Conservation (phyloP, 1,140 invertebrate genomes). For the Achroia grisella region DNA sequence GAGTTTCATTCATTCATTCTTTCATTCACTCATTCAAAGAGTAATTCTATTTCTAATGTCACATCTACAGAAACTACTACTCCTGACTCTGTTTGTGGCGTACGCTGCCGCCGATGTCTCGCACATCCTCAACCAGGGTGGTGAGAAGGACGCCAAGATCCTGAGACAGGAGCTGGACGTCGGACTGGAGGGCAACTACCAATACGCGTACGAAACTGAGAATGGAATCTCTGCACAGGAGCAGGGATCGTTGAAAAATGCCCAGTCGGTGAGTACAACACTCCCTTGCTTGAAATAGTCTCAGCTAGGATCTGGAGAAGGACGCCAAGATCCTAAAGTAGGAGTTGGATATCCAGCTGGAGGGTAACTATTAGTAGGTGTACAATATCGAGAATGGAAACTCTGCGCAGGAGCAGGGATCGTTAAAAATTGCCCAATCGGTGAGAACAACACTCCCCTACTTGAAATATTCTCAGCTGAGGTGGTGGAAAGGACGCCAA, state of each 20-base stretch:
- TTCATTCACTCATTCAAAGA: not conserved
- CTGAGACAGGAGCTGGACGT: constrained; percentile 53
- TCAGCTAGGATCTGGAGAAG: not conserved
- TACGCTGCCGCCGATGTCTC: not conserved
- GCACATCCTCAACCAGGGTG: not conserved
- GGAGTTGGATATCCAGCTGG: constrained; percentile 46
- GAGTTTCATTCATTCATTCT: no score
- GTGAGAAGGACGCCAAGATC: constrained; percentile 38
- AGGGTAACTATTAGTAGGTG: constrained; percentile 58
- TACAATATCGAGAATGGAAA: constrained; percentile 75
- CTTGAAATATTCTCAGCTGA: no score
- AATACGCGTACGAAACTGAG: constrained; percentile 68
- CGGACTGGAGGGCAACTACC: constrained; percentile 53
- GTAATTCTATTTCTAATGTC: not conserved
- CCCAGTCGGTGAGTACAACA: constrained; percentile 31
- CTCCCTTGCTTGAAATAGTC: no score
- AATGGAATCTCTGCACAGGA: constrained; percentile 72
- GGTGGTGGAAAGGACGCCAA: constrained; percentile 20
- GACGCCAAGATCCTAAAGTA: constrained; percentile 56
- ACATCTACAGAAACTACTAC: not conserved
- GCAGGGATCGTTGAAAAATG: constrained; percentile 42
- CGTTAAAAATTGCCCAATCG: constrained; percentile 19
- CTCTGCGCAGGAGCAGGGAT: constrained; percentile 57
- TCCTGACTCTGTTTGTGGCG: not conserved
- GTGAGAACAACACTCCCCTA: no score